Percentiles rank a stretch among this genome's conserved stretches.
phyloP scores from a whole-genome alignment of 2,888 invertebrate species.

The Ornithoptera alexandrae region DNA sequence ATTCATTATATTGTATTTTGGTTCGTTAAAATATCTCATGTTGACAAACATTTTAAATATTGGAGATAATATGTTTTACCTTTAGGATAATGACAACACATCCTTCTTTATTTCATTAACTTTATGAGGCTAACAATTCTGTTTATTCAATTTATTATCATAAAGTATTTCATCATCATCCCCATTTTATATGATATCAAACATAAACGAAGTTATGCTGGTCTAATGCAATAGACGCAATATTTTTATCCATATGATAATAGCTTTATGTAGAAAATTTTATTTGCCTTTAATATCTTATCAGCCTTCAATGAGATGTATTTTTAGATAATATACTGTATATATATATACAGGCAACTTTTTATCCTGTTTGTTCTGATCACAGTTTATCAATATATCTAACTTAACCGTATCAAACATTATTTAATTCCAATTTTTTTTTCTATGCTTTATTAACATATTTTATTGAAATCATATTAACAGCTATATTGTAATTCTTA shows the following conservation, averaged over 20 bases:
- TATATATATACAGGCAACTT: constrained; percentile 18
- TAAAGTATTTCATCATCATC: too few relatives aligned
- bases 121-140: neutral
- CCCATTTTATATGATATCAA: too few relatives aligned
- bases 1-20: too few relatives aligned
- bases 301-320: constrained; percentile 17
- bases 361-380: constrained; percentile 19
- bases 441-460: too few relatives aligned
- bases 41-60: neutral
- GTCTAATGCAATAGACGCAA: neutral
- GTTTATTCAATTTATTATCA: too few relatives aligned
- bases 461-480: too few relatives aligned
- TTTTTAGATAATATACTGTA: constrained; percentile 28
- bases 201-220: neutral
- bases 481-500: too few relatives aligned
- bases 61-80: neutral
- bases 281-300: constrained; percentile 23
- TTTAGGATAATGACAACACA: neutral
- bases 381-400: neutral
- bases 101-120: neutral
- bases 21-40: too few relatives aligned
- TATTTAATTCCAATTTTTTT: too few relatives aligned
- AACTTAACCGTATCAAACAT: neutral
- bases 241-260: neutral
- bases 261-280: constrained; percentile 15